phyloP scores from a whole-genome alignment of 2,797 vertebrate species.

The Emys orbicularis region DNA sequence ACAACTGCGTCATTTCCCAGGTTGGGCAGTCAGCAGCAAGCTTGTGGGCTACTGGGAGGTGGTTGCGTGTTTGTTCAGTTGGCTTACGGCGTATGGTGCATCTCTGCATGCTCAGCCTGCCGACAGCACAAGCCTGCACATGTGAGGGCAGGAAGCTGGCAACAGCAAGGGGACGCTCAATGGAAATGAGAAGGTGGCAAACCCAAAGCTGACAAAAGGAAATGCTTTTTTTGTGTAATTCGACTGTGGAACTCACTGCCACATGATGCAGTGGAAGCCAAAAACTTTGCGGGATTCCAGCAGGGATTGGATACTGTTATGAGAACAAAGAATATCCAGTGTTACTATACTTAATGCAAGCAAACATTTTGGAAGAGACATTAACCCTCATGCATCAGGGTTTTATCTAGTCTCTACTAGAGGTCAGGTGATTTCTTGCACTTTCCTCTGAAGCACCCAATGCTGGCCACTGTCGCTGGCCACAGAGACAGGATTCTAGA shows the following conservation, averaged over 20 bases:
- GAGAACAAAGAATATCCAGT: not conserved
- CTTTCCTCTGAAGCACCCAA: not conserved
- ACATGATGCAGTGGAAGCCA: not conserved
- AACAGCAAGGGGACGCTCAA: not conserved
- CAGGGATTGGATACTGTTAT: not conserved
- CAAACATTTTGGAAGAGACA: not conserved
- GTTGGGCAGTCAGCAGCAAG: not conserved
- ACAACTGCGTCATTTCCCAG: constrained; percentile 9
- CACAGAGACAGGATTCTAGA: rapidly evolving
- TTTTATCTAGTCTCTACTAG: not conserved
- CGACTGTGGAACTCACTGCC: not conserved
- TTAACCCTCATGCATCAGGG: not conserved
- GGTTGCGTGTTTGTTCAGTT: not conserved
- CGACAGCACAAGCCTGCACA: not conserved
- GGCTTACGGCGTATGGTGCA: not conserved
- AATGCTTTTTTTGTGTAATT: not conserved
- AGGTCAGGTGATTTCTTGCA: not conserved
- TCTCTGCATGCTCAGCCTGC: rapidly evolving
- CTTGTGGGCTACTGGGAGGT: not conserved
- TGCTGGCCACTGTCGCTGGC: not conserved
- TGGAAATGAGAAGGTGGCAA: not conserved
- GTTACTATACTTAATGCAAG: not conserved
- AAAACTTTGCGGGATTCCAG: not conserved
- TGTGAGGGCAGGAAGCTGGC: not conserved
- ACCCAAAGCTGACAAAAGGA: not conserved